These are phyloP conservation scores for Drosophila birchii DNA, from an alignment of 2,888 invertebrate genomes.

Conservation along the genomic window DNA sequence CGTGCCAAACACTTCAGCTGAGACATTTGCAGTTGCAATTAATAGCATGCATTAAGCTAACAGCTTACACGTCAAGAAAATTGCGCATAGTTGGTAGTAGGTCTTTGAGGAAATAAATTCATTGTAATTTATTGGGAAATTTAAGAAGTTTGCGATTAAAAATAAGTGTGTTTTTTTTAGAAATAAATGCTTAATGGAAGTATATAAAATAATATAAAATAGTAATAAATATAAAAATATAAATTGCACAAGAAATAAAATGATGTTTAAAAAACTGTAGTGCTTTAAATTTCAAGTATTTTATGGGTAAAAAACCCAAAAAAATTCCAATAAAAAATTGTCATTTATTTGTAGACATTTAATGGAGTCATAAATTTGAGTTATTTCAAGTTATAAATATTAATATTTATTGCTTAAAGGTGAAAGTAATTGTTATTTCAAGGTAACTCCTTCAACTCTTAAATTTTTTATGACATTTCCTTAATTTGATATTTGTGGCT, in stretches of 20 bases:
- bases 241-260: no score
- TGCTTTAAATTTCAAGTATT: no score
- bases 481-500: no score
- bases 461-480: no score
- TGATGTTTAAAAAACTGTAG: not conserved
- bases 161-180: no score
- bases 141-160: no score
- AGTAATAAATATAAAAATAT: no score
- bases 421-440: not conserved
- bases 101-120: not conserved
- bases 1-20: constrained; percentile 31
- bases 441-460: not conserved
- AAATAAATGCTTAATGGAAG: no score
- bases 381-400: not conserved
- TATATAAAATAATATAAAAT: no score
- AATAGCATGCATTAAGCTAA: constrained; percentile 29
- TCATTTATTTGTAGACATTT: not conserved
- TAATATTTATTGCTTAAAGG: not conserved
- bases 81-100: no score
- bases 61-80: constrained; percentile 16
- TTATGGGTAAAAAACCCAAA: no score
- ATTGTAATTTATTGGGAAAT: not conserved
- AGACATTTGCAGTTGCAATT: constrained; percentile 29
- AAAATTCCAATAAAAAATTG: no score
- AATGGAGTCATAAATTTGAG: not conserved